A percentile compares a stretch with the other conserved stretches of the same genome.
Conservation (phyloP, 2,888 invertebrate genomes). For the Phasia obesa region DNA sequence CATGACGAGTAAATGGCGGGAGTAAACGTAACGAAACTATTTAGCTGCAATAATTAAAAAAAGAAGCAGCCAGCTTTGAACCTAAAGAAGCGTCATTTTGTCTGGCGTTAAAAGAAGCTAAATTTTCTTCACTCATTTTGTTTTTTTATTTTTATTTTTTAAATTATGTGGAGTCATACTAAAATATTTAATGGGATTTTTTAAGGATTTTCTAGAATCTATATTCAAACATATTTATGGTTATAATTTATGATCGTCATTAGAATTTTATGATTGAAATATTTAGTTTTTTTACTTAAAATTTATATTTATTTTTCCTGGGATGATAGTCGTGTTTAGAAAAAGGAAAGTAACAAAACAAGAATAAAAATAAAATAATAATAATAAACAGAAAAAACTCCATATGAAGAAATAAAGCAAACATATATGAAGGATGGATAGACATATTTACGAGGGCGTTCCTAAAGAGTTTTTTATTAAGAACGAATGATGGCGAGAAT, state of each 20-base stretch:
- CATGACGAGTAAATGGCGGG: background rate
- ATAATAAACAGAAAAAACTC: too few species aligned
- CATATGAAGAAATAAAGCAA: too few species aligned
- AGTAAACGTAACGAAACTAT: slow-evolving; percentile 49
- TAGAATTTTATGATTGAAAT: slow-evolving; percentile 78
- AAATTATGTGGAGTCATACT: slow-evolving; percentile 34
- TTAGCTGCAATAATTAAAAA: slow-evolving; percentile 17
- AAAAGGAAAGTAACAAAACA: slow-evolving; percentile 13
- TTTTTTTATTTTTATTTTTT: too few species aligned
- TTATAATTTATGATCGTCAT: slow-evolving; percentile 80
- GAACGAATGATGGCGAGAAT: too few species aligned
- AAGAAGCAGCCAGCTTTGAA: background rate
- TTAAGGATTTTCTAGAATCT: background rate
- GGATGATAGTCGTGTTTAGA: too few species aligned
- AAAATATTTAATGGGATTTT: background rate
- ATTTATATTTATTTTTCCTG: slow-evolving; percentile 9
- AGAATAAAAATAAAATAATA: too few species aligned
- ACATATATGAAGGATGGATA: background rate
- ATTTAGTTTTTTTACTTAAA: slow-evolving; percentile 3
- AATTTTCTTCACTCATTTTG: background rate
- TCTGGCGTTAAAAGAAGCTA: slow-evolving; percentile 2
- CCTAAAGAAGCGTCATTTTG: slow-evolving; percentile 18
- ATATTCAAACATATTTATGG: slow-evolving; percentile 54
- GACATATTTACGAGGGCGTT: background rate
- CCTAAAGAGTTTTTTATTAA: background rate